Percentiles rank a stretch among this genome's conserved stretches.
Conservation (phyloP, 1,140 invertebrate species). For the Heliconius hewitsoni region DNA sequence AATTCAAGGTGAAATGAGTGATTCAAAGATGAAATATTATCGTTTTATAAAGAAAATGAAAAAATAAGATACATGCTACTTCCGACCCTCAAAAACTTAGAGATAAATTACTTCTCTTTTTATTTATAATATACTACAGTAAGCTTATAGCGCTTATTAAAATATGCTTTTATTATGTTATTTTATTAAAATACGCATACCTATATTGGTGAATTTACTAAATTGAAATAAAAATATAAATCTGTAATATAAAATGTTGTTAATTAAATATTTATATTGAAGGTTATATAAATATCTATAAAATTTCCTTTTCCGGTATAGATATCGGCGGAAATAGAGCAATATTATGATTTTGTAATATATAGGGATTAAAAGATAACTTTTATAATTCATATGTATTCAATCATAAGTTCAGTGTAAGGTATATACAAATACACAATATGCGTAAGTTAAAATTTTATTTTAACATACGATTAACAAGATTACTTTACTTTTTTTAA, state of each 20-base stretch:
- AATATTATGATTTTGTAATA: background rate
- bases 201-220: background rate
- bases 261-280: background rate
- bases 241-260: background rate
- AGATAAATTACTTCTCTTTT: background rate
- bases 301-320: constrained; percentile 9
- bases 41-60: background rate
- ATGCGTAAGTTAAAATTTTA: no score
- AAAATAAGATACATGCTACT: background rate
- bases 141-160: no score
- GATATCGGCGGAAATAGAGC: background rate
- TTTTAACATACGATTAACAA: no score
- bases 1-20: background rate
- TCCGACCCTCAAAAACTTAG: background rate
- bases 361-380: background rate
- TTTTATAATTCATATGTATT: background rate
- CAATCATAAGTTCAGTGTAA: no score
- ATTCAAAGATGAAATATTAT: background rate
- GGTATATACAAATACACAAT: no score
- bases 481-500: no score
- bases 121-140: background rate
- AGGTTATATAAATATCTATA: background rate
- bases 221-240: background rate
- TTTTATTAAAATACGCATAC: background rate
- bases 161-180: no score